These are phyloP conservation scores for Chloebia gouldiae DNA, from an alignment of 2,113 vertebrate genomes.

Conservation along the genomic window DNA sequence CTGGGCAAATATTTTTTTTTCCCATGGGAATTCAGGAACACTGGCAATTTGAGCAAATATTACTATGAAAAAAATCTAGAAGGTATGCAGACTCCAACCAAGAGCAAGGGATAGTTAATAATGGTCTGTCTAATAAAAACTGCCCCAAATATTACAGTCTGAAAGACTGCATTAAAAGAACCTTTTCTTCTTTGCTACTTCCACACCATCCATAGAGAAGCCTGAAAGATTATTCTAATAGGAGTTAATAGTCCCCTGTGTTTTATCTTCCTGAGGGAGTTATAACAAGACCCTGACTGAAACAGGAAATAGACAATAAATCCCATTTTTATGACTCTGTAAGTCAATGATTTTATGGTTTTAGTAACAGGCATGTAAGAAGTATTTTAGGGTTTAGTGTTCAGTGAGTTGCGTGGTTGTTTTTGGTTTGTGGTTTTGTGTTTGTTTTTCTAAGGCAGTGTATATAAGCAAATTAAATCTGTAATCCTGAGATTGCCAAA, in stretches of 20 bases:
- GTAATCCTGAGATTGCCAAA: background rate
- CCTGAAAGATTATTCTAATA: conserved; percentile 33
- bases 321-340: conserved; percentile 61
- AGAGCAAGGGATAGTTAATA: background rate
- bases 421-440: background rate
- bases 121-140: background rate
- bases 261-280: conserved; percentile 52
- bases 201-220: background rate
- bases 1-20: background rate
- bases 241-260: conserved; percentile 41
- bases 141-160: background rate
- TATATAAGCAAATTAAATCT: conserved; percentile 19
- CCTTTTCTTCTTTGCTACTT: conserved; percentile 3
- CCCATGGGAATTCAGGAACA: background rate
- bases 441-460: background rate
- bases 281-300: conserved; percentile 18
- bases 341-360: conserved; percentile 55
- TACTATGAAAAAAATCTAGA: background rate
- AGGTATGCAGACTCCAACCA: background rate
- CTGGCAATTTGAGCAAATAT: background rate
- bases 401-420: background rate
- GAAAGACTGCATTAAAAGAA: background rate
- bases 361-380: conserved; percentile 34
- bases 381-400: background rate
- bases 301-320: conserved; percentile 69